These are phyloP conservation scores for Eumerus sabulonum DNA, from an alignment of 2,888 invertebrate genomes.

Conservation along the genomic window DNA sequence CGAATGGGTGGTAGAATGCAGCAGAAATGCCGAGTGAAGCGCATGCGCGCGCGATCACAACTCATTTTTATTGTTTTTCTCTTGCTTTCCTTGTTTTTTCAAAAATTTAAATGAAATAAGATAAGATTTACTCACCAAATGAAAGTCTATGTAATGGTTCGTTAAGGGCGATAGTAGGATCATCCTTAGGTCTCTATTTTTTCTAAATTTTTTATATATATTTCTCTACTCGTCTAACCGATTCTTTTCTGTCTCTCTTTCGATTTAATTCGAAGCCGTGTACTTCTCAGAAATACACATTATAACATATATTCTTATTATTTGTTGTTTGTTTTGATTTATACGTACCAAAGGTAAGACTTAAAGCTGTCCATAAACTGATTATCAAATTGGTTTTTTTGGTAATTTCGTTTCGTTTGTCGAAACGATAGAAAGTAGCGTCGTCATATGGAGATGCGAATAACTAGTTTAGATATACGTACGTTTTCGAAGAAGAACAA, in stretches of 20 bases:
- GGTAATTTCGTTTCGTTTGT: conserved; percentile 3
- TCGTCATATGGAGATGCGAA: conserved; percentile 52
- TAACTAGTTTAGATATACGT: conserved; percentile 51
- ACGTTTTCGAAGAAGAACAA: conserved; percentile 48
- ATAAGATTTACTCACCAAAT: conserved; percentile 67
- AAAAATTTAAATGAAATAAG: conserved; percentile 53
- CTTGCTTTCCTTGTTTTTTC: conserved; percentile 14
- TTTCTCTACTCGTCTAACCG: conserved; percentile 5
- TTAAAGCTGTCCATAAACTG: conserved; percentile 59
- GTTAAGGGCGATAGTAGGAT: conserved; percentile 36
- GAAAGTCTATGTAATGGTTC: conserved; percentile 63
- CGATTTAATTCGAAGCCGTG: conserved; percentile 37
- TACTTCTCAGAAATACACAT: conserved; percentile 58
- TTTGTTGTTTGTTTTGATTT: conserved; percentile 41
- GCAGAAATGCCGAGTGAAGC: conserved; percentile 11
- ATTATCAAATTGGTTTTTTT: conserved; percentile 22
- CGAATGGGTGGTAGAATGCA: too few species aligned
- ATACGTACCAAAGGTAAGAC: conserved; percentile 66
- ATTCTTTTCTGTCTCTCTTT: conserved; percentile 31
- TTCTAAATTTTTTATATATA: too few species aligned
- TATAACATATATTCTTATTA: not conserved
- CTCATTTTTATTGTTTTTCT: conserved; percentile 28
- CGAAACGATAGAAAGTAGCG: conserved; percentile 20
- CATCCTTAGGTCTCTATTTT: conserved; percentile 40
- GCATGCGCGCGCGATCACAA: conserved; percentile 50